Conservation (phyloP, 30 jellyfish, hydroid and myxozoan species). For the Sanderia malayensis region DNA sequence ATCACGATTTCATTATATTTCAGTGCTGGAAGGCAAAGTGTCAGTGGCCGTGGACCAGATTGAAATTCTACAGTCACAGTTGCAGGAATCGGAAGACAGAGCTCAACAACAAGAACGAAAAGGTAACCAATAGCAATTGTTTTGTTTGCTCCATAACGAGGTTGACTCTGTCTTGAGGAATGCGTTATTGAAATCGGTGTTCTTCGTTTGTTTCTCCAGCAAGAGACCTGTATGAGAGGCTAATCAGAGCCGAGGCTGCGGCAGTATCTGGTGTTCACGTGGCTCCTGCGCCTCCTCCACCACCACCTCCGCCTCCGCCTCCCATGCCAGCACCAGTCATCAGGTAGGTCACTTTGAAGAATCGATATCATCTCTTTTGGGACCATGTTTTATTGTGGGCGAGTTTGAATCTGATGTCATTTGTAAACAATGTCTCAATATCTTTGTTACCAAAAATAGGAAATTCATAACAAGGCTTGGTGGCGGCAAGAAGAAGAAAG, state of each 20-base stretch:
- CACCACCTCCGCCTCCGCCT: constrained; percentile 71
- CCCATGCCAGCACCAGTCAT: constrained; percentile 63
- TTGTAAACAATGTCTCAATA: too few species aligned
- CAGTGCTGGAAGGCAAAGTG: constrained; percentile 56
- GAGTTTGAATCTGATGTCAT: too few species aligned
- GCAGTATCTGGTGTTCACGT: constrained; percentile 13
- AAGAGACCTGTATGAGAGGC: constrained; percentile 43
- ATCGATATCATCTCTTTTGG: background rate
- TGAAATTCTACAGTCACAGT: constrained; percentile 56
- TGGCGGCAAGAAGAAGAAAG: constrained; percentile 42
- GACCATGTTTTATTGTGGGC: background rate
- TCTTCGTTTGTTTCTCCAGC: too few species aligned
- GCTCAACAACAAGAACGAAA: constrained; percentile 37
- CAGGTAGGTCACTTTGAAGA: constrained; percentile 38
- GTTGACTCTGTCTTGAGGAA: too few species aligned
- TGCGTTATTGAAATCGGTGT: too few species aligned
- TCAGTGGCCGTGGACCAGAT: constrained; percentile 54
- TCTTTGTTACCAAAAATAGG: too few species aligned
- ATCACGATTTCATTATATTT: background rate
- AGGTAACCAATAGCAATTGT: too few species aligned
- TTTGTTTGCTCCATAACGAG: too few species aligned
- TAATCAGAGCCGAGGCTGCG: constrained; percentile 42
- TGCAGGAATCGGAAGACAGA: constrained; percentile 49
- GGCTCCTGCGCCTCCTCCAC: constrained; percentile 50
- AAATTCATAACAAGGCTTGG: constrained; percentile 60